Base-by-base conservation (phyloP, 2,797 vertebrate genomes). In the Eutrigla gurnardus region DNA sequence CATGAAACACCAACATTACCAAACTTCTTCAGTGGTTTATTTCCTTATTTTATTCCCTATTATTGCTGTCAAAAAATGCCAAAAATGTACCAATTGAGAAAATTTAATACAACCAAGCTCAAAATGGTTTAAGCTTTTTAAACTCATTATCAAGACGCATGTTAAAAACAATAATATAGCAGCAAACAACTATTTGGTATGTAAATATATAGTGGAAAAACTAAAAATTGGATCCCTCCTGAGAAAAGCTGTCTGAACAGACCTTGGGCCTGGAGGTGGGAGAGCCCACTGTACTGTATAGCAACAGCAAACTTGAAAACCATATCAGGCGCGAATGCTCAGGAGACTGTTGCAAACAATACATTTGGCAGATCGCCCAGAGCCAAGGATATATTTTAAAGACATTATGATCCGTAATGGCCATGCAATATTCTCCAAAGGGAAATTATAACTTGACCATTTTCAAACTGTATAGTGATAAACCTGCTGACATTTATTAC, bases 1-100 rank as follows among this genome's bases (percentile, higher is more conserved):
- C 81, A 84, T 81, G 80, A 80, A 80, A 55, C 76, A 72, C 39
- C 54, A 62, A 39, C 69, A 73, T 70, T 50, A 86, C 53, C 55
- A 65, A 70, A 68, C 47, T 37, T 78, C 55, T 75, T 13, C 39
- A 58, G 39, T 60, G 36, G 45, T 65, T 50, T 61, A 61, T 66
- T 61, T 17, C 37, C 32, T 10, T 13, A 25, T 78, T 66, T n/a
- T 7, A 13, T 33, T 14, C 33, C 5, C 52, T 62, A 32, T 58
- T 57, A 42, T 40, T 70, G 47, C 61, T 75, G 18, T 50, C 4
- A 4, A 70, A 74, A 76, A 14, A 17, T 64, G 35, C 50, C 50
- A n/a, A 75, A 64, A 58, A 43, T 42, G 15, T 53, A 43, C 40
- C 14, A 32, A 12, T 35, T 18, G 12, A 49, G 37, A 11, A 63